Evolutionary conservation across 2,113 vertebrate genomes (phyloP).

Genomic region (Psammodynastes pulverulentus): DNA sequence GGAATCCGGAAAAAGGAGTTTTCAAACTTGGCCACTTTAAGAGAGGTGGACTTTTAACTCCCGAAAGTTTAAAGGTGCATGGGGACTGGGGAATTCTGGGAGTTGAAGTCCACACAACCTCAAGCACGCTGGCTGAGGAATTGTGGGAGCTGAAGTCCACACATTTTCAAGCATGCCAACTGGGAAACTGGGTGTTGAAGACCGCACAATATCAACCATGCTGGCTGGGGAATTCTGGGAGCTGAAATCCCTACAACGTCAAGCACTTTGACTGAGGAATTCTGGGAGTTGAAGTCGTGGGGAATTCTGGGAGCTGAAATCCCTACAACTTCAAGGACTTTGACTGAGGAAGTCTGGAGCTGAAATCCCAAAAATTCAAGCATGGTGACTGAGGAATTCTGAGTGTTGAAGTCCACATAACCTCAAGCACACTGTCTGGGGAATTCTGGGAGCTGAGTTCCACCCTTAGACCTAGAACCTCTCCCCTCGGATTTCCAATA

Average conservation of each 20-base stretch:
- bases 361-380: not conserved
- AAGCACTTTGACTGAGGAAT: too few relatives aligned
- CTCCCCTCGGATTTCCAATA: not conserved
- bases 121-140: too few relatives aligned
- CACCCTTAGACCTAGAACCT: not conserved
- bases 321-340: not conserved
- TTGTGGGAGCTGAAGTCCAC: too few relatives aligned
- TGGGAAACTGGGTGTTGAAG: too few relatives aligned
- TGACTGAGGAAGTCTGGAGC: not conserved
- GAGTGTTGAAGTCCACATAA: not conserved
- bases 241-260: too few relatives aligned
- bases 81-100: too few relatives aligned
- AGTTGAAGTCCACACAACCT: not conserved
- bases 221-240: too few relatives aligned
- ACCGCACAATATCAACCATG: too few relatives aligned
- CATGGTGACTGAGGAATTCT: not conserved
- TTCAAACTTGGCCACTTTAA: not conserved
- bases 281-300: not conserved
- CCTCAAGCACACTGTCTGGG: rapidly evolving
- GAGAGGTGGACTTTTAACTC: not conserved
- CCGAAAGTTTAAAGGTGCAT: too few relatives aligned
- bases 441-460: not conserved
- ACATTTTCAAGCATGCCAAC: too few relatives aligned
- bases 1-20: not conserved
- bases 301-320: not conserved